Base-by-base conservation (phyloP, 1,140 invertebrate species). In the Conus ventricosus region DNA sequence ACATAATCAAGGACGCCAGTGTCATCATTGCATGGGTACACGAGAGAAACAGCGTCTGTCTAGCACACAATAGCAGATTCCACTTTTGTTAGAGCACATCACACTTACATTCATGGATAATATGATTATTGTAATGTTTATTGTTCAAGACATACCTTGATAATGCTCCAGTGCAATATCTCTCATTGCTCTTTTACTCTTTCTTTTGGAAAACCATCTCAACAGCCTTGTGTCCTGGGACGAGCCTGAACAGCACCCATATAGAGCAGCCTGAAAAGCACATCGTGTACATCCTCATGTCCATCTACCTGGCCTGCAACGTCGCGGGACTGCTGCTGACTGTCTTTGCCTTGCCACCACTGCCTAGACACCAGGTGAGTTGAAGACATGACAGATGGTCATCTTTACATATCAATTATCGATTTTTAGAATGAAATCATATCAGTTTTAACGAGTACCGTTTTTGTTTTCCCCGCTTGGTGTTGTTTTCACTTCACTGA, bases 251-350 rank as follows among this genome's bases (percentile, higher is more conserved):
- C 55, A 75, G 23, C 53, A 90, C 87, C 4, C 17, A 51, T 6
- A 91, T 92, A 39, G 88, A 88, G 15, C 86, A 91, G 53, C 92
- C 92, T 0, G 90, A 91, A 15, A 20, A 54, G 10, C 5, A 87
- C 51, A 85, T 92, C n/a, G 91, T 94, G 17, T 93, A 93, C 89
- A 91, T 89, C 55, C 78, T 94, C 57, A 90, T 94, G 15, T 90
- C 90, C 25, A 81, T 93, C 6, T 94, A 91, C 87, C 85, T 93
- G 1, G 92, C 83, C 0, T 92, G 89, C 90, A 92, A 92, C 85
- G 54, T 93, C 0, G 39, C 90, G 8, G 93, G 92, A 20, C 84
- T 94, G 10, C 10, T 92, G 8, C 84, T 92, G 17, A 91, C 92
- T 15, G 25, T 85, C 1, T 87, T 90, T 51, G 90, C 92, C 55